Evolutionary conservation across 2,113 vertebrate genomes (phyloP), one percentile per base, ranked within the genome.

Genomic region (Alouatta palliata): DNA sequence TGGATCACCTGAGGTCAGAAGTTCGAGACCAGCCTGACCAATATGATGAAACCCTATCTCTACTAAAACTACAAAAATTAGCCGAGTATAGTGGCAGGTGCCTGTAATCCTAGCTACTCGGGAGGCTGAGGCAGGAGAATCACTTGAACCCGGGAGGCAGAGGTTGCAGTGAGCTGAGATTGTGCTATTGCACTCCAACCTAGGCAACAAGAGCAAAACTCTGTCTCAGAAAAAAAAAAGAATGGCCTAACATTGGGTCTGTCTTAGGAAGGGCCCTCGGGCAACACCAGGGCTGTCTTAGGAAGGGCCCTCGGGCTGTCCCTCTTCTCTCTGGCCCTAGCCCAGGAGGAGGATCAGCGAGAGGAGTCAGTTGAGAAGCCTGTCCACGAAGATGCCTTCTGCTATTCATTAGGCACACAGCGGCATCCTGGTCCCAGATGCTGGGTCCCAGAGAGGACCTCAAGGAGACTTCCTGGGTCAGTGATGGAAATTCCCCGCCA

Each of bases 21-120:
- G 52, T 52, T 52, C 16, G 4, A 52, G 52, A 52, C 5, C 52
- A 52, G 16, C 52, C 52, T 52, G 52, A 17, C 16, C 52, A 52
- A 52, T 17, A 52, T 17, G 52, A 17, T 17, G 16, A 52, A 52
- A 52, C 52, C 16, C 52, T 5, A 6, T 52, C 52, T 52, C 52
- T 52, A 52, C 52, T 52, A 52, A 52, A 52, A 52, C 17, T 52
- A 52, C 16, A 52, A 52, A 52, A 52, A 52, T 52, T 52, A 52
- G 5, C 16, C 5, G 52, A 16, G 52, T 17, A 1, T 52, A 16
- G 52, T 52, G 52, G 52, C 5, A 1, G 16, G 16, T 0, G 16
- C 52, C 52, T 52, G 52, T 17, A 52, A 52, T 17, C 52, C 52
- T 16, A 52, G 52, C 52, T 52, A 52, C 52, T 52, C 4, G 5